These are phyloP conservation scores for Bombylius major DNA, from an alignment of 2,888 invertebrate species.

Conservation along the genomic window DNA sequence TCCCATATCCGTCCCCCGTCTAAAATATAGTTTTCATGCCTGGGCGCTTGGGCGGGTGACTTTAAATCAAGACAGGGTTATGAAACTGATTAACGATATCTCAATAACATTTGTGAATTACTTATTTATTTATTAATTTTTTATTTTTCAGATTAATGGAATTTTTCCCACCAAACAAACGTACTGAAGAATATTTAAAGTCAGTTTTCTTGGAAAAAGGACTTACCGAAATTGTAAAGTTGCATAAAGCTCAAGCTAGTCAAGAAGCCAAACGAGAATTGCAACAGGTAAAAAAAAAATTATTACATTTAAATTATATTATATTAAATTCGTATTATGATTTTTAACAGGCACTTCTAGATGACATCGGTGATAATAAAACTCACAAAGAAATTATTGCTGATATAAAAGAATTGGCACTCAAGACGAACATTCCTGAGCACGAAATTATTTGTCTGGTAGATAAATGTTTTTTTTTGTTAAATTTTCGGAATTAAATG, in stretches of 20 bases:
- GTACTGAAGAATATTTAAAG: slow-evolving; percentile 79
- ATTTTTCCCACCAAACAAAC: slow-evolving; percentile 87
- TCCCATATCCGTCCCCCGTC: no score
- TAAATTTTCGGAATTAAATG: neutral
- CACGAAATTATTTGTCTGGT: slow-evolving; percentile 81
- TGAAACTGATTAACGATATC: no score
- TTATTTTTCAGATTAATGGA: slow-evolving; percentile 58
- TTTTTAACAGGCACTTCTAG: slow-evolving; percentile 52
- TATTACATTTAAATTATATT: neutral
- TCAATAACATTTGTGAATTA: no score
- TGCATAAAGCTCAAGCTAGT: slow-evolving; percentile 73
- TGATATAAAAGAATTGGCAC: slow-evolving; percentile 76
- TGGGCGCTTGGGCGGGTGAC: no score
- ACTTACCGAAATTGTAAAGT: slow-evolving; percentile 63
- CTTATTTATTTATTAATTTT: no score
- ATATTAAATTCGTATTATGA: neutral
- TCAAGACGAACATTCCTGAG: slow-evolving; percentile 73
- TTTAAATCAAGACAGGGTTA: no score
- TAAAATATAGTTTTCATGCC: no score
- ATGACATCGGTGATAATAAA: slow-evolving; percentile 78
- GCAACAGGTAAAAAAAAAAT: slow-evolving; percentile 40
- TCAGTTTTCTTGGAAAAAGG: slow-evolving; percentile 68
- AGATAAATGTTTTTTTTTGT: slow-evolving; percentile 23
- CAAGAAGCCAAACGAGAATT: slow-evolving; percentile 72
- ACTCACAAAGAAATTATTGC: slow-evolving; percentile 72